phyloP scores from a whole-genome alignment of 2,888 invertebrate species.

The Salticus scenicus region DNA sequence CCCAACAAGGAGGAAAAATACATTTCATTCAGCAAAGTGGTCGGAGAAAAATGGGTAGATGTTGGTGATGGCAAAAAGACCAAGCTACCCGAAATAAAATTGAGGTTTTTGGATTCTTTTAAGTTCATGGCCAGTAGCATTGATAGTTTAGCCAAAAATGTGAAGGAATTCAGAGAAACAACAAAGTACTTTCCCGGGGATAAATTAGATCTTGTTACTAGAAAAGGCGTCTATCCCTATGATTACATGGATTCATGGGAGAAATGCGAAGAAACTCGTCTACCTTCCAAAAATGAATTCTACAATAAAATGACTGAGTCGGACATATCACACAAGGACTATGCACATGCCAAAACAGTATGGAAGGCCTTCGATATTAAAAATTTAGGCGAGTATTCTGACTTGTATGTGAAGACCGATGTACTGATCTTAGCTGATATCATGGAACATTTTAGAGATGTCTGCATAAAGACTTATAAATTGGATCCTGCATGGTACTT shows the following conservation, averaged over 20 bases:
- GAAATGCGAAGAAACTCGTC: constrained; percentile 72
- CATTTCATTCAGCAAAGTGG: constrained; percentile 58
- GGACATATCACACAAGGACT: constrained; percentile 63
- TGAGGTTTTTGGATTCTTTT: constrained; percentile 72
- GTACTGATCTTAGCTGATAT: constrained; percentile 42
- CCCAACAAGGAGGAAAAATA: constrained; percentile 71
- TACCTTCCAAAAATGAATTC: constrained; percentile 71
- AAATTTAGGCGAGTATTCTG: constrained; percentile 72
- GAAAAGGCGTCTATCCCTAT: constrained; percentile 74
- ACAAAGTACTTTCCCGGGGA: constrained; percentile 61
- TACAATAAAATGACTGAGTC: constrained; percentile 65
- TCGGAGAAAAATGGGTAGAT: neutral
- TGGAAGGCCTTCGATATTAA: constrained; percentile 71
- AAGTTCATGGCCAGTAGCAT: constrained; percentile 54
- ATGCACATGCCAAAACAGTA: constrained; percentile 72
- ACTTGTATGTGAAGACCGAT: constrained; percentile 63
- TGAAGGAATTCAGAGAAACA: constrained; percentile 58
- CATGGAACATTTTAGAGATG: constrained; percentile 71
- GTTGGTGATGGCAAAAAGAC: too few relatives aligned
- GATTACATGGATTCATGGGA: constrained; percentile 73
- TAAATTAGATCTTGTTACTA: constrained; percentile 45
- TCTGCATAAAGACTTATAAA: constrained; percentile 72
- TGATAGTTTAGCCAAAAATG: constrained; percentile 68
- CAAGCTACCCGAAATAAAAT: neutral
- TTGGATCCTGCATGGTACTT: constrained; percentile 72